Percentiles rank a stretch among this genome's conserved stretches.
phyloP scores from a whole-genome alignment of 2,113 vertebrate species.

The Cynoglossus semilaevis region DNA sequence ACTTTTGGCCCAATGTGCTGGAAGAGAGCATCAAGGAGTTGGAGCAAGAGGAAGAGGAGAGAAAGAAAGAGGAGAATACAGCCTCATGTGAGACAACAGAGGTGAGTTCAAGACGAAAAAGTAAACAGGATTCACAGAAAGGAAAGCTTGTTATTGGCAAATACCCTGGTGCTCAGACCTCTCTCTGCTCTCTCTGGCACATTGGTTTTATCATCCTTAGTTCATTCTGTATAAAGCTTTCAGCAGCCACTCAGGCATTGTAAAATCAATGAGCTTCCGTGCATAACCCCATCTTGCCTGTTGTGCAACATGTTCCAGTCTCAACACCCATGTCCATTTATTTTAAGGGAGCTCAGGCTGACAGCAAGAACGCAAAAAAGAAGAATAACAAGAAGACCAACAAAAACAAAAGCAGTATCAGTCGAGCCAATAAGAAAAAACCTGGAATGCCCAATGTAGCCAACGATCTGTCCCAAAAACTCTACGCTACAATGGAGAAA shows the following conservation, averaged over 20 bases:
- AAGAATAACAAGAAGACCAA: conserved; percentile 99
- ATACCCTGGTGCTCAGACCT: conserved; percentile 7
- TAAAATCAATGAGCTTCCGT: conserved; percentile 36
- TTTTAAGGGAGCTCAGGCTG: conserved; percentile 86
- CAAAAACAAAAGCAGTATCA: conserved; percentile 98
- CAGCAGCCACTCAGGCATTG: conserved; percentile 20
- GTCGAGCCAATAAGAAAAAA: conserved; percentile 98
- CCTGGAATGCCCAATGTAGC: conserved; percentile 96
- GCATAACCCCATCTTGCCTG: conserved; percentile 20
- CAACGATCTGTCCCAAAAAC: conserved; percentile 97
- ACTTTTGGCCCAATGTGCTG: conserved; percentile 98
- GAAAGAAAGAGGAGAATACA: conserved; percentile 96
- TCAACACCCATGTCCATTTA: conserved; percentile 28
- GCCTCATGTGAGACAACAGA: conserved; percentile 90
- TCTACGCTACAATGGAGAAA: conserved; percentile 98
- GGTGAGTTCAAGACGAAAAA: conserved; percentile 68
- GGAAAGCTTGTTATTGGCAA: conserved; percentile 5
- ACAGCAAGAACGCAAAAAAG: conserved; percentile 99
- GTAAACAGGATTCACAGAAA: conserved; percentile 1
- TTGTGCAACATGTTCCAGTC: conserved; percentile 22
- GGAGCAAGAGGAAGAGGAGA: conserved; percentile 96
- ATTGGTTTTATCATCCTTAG: conserved; percentile 30
- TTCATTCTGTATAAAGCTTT: conserved; percentile 31
- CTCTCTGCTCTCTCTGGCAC: conserved; percentile 6
- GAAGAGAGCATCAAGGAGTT: conserved; percentile 99